phyloP scores from a whole-genome alignment of 2,888 invertebrate species.

The Stramonita haemastoma region DNA sequence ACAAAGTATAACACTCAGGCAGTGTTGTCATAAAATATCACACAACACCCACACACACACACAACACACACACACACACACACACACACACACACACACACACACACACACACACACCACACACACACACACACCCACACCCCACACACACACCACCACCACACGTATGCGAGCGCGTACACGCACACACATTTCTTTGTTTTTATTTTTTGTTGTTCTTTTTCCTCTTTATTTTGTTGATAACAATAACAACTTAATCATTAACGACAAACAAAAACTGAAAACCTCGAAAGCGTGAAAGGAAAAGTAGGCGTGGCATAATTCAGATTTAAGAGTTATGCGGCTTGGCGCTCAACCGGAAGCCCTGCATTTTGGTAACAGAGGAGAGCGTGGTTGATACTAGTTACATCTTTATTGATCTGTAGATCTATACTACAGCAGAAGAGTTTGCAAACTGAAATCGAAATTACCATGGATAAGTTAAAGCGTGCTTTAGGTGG shows the following conservation, averaged over 20 bases:
- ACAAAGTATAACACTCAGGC: no score
- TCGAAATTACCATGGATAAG: constrained; percentile 83
- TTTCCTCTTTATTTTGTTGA: no score
- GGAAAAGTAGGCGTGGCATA: neutral
- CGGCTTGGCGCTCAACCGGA: neutral
- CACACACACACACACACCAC: neutral
- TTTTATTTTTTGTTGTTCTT: no score
- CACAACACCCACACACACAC: no score
- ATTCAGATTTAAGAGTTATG: neutral
- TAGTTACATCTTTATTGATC: no score
- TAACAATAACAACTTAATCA: no score
- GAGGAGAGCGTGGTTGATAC: neutral
- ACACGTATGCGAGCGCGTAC: no score
- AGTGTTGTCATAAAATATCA: neutral
- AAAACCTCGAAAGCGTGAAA: neutral
- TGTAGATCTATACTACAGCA: no score
- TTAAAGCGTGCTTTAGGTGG: constrained; percentile 85
- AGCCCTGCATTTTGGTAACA: neutral
- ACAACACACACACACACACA: neutral
- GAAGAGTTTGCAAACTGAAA: no score
- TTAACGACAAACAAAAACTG: no score
- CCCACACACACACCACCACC: no score
- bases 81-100: constrained; percentile 12
- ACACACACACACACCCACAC: neutral
- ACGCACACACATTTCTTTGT: neutral